Evolutionary conservation across 2,113 vertebrate species (phyloP).

Genomic region (Eidolon helvum): DNA sequence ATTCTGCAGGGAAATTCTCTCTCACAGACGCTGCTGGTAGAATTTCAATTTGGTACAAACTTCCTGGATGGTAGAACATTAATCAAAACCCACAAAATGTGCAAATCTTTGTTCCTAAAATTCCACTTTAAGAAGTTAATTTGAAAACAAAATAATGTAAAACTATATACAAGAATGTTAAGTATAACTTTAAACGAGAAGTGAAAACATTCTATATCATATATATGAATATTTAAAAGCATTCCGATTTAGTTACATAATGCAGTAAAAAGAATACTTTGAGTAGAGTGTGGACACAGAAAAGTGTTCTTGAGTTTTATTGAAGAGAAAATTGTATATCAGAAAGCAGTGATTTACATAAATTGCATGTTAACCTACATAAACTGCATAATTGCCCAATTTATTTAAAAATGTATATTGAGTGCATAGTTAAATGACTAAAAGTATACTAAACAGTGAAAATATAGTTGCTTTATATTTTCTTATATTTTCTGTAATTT

Average conservation of each 20-base stretch:
- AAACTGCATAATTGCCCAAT: neutral
- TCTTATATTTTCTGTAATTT: neutral
- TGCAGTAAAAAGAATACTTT: neutral
- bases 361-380: too few species aligned
- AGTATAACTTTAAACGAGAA: neutral
- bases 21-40: neutral
- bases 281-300: neutral
- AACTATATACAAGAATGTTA: neutral
- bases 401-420: neutral
- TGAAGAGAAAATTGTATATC: neutral
- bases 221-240: neutral
- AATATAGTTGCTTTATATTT: neutral
- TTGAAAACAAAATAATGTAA: neutral
- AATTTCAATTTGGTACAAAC: neutral
- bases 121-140: neutral
- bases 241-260: neutral
- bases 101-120: neutral
- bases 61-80: neutral
- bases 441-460: neutral
- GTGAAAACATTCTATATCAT: neutral
- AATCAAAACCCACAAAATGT: neutral
- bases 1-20: neutral
- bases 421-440: neutral
- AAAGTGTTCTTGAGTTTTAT: neutral
- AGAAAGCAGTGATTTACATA: neutral